A percentile compares a stretch with the other conserved stretches of the same genome.
phyloP scores from a whole-genome alignment of 2,113 vertebrate genomes.

The Apus apus region DNA sequence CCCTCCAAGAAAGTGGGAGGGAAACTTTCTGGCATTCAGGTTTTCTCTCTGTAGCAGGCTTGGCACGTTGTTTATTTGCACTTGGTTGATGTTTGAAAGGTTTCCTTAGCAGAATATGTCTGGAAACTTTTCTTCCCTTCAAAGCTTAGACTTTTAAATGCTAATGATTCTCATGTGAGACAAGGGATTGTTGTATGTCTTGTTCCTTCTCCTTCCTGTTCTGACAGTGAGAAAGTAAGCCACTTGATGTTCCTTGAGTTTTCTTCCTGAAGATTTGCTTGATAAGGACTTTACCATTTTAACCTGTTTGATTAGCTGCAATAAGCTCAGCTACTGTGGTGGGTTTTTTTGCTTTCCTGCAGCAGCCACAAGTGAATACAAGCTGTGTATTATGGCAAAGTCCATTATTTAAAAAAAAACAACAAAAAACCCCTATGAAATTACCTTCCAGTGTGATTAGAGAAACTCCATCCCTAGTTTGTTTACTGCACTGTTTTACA shows the following conservation, averaged over 20 bases:
- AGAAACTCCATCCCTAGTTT: neutral
- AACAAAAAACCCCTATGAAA: too few species aligned
- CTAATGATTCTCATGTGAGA: neutral
- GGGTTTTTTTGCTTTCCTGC: neutral
- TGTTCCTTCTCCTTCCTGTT: neutral
- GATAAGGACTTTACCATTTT: neutral
- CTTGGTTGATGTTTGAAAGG: neutral
- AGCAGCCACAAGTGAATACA: neutral
- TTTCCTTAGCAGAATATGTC: neutral
- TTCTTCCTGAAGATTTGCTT: conserved; percentile 1
- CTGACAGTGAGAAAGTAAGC: neutral
- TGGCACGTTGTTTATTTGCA: neutral
- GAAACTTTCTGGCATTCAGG: neutral
- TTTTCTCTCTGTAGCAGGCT: neutral
- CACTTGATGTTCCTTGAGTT: neutral
- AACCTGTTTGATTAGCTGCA: neutral
- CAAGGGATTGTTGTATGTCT: neutral
- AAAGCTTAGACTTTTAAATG: conserved; percentile 10
- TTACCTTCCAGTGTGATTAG: neutral
- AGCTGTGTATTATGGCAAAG: neutral
- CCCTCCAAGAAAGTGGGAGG: neutral
- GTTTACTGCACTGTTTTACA: neutral
- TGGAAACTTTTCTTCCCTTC: conserved; percentile 18
- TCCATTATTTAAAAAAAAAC: too few species aligned
- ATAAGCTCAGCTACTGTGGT: neutral